Conservation (phyloP, 2,888 invertebrate genomes). For the Rhorus exstirpatorius region DNA sequence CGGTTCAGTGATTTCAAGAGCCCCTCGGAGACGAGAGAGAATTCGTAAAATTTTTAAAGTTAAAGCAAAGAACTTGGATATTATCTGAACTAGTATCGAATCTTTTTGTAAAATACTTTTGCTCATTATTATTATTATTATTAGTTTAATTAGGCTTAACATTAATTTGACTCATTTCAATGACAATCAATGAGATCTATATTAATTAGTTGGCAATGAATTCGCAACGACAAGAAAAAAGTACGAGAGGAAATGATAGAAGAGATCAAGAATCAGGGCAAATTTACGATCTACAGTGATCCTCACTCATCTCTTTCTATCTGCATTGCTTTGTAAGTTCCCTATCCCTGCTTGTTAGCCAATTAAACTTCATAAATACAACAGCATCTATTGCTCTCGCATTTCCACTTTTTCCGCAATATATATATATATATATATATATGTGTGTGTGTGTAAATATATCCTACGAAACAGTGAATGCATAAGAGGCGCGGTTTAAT, state of each 20-base stretch:
- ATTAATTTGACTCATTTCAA: background rate
- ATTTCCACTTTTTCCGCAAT: constrained; percentile 29
- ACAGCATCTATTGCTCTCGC: constrained; percentile 40
- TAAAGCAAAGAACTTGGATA: background rate
- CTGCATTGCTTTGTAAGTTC: constrained; percentile 61
- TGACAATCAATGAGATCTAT: constrained; percentile 7
- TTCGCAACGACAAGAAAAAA: constrained; percentile 4
- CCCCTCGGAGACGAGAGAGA: too few relatives aligned
- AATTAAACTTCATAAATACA: constrained; percentile 82
- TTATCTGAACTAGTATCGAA: background rate
- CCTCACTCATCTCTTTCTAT: background rate
- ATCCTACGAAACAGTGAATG: constrained; percentile 27
- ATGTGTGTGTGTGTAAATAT: constrained; percentile 1
- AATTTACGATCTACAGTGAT: background rate
- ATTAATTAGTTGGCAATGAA: constrained; percentile 25
- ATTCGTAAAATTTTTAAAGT: too few relatives aligned
- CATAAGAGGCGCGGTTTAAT: constrained; percentile 59
- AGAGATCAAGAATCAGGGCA: constrained; percentile 41
- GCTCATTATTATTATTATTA: background rate
- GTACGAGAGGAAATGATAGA: background rate
- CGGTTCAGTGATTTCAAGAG: too few relatives aligned
- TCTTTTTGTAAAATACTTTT: background rate
- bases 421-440: constrained; percentile 35
- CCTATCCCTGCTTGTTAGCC: constrained; percentile 78
- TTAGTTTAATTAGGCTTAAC: background rate